Conservation (phyloP, 2,888 invertebrate genomes). For the Lacanobia wlatinum region DNA sequence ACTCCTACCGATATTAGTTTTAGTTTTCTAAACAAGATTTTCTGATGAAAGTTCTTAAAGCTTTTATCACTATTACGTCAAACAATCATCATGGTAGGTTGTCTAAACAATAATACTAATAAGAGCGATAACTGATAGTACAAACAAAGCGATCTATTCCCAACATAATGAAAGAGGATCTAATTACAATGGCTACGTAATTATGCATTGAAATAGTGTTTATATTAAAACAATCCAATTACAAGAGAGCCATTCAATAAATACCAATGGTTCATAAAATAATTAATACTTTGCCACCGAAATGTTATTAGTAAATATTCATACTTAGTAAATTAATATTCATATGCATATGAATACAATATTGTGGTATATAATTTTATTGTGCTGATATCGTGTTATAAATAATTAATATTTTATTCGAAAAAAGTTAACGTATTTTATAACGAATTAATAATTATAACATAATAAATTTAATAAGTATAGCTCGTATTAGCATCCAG, state of each 20-base stretch:
- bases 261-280: constrained; percentile 37
- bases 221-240: constrained; percentile 42
- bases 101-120: no score
- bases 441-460: background rate
- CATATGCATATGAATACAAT: constrained; percentile 19
- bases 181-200: constrained; percentile 24
- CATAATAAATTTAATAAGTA: background rate
- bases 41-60: background rate
- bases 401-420: background rate
- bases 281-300: constrained; percentile 25
- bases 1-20: background rate
- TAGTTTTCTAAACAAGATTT: background rate
- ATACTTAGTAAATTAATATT: constrained; percentile 42
- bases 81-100: background rate
- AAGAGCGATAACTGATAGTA: background rate
- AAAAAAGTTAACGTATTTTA: background rate
- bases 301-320: constrained; percentile 42
- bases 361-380: constrained; percentile 17
- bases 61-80: background rate
- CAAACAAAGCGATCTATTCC: background rate
- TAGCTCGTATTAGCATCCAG: background rate
- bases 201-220: constrained; percentile 25
- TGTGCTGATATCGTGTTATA: background rate
- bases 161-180: constrained; percentile 10
- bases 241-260: constrained; percentile 7